Evolutionary conservation across 2,797 vertebrate species (phyloP), one percentile per base, ranked within the genome.

Genomic region (Gambusia yucatana): DNA sequence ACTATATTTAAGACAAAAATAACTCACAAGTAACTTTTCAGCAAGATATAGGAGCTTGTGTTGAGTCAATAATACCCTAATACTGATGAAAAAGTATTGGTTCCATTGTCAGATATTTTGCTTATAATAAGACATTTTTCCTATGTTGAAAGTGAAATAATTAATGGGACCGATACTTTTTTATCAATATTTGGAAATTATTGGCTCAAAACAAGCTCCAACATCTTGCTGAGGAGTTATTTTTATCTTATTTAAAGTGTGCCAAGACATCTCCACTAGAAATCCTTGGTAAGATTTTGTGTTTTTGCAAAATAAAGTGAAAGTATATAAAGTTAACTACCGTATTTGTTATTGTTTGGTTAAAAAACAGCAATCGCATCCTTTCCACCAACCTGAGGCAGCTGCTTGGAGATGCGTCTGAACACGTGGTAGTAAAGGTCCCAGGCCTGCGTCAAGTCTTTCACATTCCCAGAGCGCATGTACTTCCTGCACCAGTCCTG

Each of bases 401-500:
- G 95, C 92, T 99, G 98, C 89, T 99, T 99, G 73, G 98, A 99
- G 91, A 99, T 99, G 4, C 98, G 96, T 80, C 98, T 95, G 95
- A 99, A 99, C 28, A 99, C 98, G 0, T 99, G 98, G 81, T 99
- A 99, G 88, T 99, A 99, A 75, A 99, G 97, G 85, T 99, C 98
- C 98, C 98, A 99, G 76, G 98, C 98, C 88, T 99, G 98, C 0
- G 98, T 99, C 78, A 99, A 95, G 91, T 99, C 98, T 91, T 99
- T 99, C 59, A 99, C 98, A 0, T 99, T 99, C 63, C 98, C 98
- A 0, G 98, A 99, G 50, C 99, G 98, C 98, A 99, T 99, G 91
- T 99, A 99, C 88, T 99, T 99, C 88, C 98, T 94, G 91, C 98
- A 99, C 98, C 98, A 99, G 75, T 99, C 98, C 76, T 99, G 98